Evolutionary conservation across 1,140 invertebrate genomes (phyloP).

Genomic region (Bombus terrestris): DNA sequence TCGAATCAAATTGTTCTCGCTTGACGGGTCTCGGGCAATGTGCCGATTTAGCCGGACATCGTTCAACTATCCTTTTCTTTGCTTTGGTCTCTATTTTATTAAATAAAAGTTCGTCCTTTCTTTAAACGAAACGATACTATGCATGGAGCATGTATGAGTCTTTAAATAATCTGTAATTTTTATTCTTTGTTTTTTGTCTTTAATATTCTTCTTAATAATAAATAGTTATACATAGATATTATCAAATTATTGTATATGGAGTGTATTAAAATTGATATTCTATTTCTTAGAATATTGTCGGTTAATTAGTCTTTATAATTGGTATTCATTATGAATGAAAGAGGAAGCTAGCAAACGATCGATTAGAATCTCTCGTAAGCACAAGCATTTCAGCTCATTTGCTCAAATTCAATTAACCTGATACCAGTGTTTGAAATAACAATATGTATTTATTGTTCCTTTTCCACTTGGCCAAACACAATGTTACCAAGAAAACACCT

Average conservation of each 20-base stretch:
- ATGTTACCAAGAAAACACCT: not conserved
- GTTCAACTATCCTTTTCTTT: not conserved
- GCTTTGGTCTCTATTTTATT: not conserved
- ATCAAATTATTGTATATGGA: too few species aligned
- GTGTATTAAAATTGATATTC: not conserved
- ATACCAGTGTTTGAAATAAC: not conserved
- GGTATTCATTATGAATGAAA: too few species aligned
- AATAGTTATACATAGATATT: too few species aligned
- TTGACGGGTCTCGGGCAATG: slow-evolving; percentile 36
- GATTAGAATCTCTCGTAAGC: not conserved
- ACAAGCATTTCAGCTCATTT: not conserved
- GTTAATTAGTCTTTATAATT: too few species aligned
- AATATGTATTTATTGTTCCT: not conserved
- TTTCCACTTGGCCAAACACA: too few species aligned
- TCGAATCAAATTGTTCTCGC: slow-evolving; percentile 60
- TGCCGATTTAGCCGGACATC: slow-evolving; percentile 37
- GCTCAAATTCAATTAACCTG: not conserved
- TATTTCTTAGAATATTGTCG: not conserved
- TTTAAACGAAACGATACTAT: not conserved
- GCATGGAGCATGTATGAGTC: not conserved
- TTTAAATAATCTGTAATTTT: not conserved
- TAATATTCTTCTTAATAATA: too few species aligned
- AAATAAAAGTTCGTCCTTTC: not conserved
- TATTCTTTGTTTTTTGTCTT: too few species aligned
- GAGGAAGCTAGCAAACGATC: too few species aligned